Evolutionary conservation across 2,113 vertebrate species (phyloP).

Genomic region (Nannobrachium achirus): DNA sequence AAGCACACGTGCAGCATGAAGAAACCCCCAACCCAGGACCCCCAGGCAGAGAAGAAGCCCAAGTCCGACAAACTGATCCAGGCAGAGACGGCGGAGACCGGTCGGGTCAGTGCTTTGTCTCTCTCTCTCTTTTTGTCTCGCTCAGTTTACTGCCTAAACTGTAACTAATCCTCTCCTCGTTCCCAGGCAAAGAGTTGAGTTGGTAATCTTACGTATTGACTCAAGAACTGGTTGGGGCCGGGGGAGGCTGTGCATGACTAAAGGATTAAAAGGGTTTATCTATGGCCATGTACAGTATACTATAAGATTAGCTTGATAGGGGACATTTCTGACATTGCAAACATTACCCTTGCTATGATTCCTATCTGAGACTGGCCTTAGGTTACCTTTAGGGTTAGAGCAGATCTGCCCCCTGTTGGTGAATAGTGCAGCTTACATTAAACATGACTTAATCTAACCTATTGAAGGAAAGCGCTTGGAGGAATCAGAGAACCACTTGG

Average conservation of each 20-base stretch:
- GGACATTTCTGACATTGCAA: background rate
- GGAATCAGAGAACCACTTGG: no score
- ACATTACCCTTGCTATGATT: background rate
- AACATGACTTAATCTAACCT: background rate
- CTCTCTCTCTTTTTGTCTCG: no score
- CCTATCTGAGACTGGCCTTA: background rate
- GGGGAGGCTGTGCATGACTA: no score
- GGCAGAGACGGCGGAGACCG: slow-evolving; percentile 85
- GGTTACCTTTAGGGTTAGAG: background rate
- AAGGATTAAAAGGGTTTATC: no score
- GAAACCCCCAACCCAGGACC: slow-evolving; percentile 71
- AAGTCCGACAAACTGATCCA: slow-evolving; percentile 79
- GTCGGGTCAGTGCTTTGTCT: slow-evolving; percentile 78
- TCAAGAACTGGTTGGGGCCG: no score
- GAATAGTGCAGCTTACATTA: background rate
- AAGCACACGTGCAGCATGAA: slow-evolving; percentile 79
- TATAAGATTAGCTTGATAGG: no score
- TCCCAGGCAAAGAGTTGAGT: no score
- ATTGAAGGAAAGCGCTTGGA: no score
- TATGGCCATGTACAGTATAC: no score
- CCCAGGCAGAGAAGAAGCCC: slow-evolving; percentile 63
- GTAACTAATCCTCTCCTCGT: no score
- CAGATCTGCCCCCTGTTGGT: background rate
- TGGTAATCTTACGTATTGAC: no score
- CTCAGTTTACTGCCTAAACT: no score